Evolutionary conservation across 2,888 invertebrate genomes (phyloP).

Genomic region (Microctonus brassicae): DNA sequence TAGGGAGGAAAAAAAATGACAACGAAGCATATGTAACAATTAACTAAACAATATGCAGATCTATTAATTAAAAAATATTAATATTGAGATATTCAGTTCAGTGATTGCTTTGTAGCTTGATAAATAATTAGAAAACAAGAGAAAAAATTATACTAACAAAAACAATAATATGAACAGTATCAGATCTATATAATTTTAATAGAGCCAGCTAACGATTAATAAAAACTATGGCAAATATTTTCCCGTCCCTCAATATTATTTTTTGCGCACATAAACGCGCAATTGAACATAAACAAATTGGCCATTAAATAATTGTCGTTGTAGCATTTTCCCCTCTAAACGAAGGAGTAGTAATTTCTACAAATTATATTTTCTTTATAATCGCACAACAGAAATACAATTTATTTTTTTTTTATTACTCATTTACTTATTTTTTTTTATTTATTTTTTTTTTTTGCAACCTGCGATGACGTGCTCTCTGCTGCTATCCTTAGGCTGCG

Average conservation of each 20-base stretch:
- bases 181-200: neutral
- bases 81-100: neutral
- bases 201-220: constrained; percentile 4
- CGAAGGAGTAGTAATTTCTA: constrained; percentile 38
- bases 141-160: neutral
- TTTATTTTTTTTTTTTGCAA: constrained; percentile 29
- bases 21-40: constrained; percentile 6
- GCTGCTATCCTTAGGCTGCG: constrained; percentile 67
- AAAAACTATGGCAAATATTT: constrained; percentile 21
- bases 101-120: neutral
- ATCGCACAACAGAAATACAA: constrained; percentile 1
- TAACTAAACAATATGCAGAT: neutral
- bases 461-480: constrained; percentile 44
- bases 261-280: constrained; percentile 29
- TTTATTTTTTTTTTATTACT: constrained; percentile 22
- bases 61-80: neutral
- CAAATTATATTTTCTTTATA: neutral
- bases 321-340: constrained; percentile 45
- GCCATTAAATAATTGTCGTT: constrained; percentile 47
- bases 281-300: constrained; percentile 31
- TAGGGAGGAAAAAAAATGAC: neutral
- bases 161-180: neutral
- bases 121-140: neutral
- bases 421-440: constrained; percentile 18
- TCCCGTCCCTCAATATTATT: constrained; percentile 41